phyloP scores from a whole-genome alignment of 2,888 invertebrate genomes.

The Coelinius sp. region DNA sequence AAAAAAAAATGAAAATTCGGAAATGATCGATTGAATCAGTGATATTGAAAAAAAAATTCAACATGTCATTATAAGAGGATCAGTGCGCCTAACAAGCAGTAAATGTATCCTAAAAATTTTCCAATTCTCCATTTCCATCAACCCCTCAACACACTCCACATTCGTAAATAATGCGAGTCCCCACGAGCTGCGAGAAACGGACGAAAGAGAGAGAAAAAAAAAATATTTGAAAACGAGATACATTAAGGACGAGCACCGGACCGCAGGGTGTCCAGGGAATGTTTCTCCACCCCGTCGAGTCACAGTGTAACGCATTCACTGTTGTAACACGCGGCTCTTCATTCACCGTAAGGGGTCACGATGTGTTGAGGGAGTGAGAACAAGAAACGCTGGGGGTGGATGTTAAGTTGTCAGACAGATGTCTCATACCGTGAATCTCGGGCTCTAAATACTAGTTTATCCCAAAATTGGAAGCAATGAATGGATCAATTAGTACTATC shows the following conservation, averaged over 20 bases:
- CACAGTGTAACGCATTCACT: conserved; percentile 43
- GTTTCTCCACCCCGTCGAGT: conserved; percentile 59
- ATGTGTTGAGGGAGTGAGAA: conserved; percentile 29
- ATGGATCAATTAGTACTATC: background rate
- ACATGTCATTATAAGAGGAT: conserved; percentile 65
- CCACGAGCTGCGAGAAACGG: conserved; percentile 21
- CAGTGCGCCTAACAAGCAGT: conserved; percentile 69
- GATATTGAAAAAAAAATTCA: conserved; percentile 5
- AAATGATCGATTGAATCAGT: too few species aligned
- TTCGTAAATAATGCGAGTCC: conserved; percentile 23
- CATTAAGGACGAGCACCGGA: conserved; percentile 29
- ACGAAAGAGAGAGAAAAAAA: conserved; percentile 3
- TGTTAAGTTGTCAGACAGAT: conserved; percentile 69
- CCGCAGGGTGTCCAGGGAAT: conserved; percentile 47
- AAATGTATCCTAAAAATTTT: conserved; percentile 54
- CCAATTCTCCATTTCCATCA: background rate
- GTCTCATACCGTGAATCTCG: conserved; percentile 68
- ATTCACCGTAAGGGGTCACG: conserved; percentile 36
- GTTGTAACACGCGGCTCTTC: conserved; percentile 45
- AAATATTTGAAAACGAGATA: conserved; percentile 21
- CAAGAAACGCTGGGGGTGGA: conserved; percentile 52
- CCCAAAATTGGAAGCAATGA: conserved; percentile 46
- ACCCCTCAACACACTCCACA: conserved; percentile 31
- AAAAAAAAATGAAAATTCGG: too few species aligned
- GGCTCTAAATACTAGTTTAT: conserved; percentile 63